These are phyloP conservation scores for Metridium senile DNA, from an alignment of 92 coral and sea anemone species.

Conservation along the genomic window DNA sequence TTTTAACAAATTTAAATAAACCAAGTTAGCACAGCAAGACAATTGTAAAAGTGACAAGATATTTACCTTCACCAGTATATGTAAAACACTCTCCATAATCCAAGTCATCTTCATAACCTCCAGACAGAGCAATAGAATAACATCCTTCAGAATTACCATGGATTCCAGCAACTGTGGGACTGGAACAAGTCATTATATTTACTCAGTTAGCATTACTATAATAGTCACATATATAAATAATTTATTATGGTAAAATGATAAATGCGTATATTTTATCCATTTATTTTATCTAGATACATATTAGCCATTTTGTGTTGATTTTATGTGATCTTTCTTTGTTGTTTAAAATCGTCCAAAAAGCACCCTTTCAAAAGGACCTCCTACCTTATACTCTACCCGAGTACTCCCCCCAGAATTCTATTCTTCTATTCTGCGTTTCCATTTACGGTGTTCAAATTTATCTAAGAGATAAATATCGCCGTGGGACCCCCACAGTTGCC, in stretches of 20 bases:
- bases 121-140: slow-evolving; percentile 90
- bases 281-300: neutral
- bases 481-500: no score
- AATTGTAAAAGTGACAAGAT: neutral
- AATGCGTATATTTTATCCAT: neutral
- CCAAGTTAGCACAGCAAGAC: no score
- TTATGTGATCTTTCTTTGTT: no score
- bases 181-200: no score
- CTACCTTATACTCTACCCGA: no score
- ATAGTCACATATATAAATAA: neutral
- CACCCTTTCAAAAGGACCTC: neutral
- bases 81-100: slow-evolving; percentile 94
- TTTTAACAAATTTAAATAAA: no score
- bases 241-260: no score
- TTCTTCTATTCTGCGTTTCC: no score
- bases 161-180: slow-evolving; percentile 97
- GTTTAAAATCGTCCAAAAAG: neutral
- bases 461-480: no score
- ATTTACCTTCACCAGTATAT: slow-evolving; percentile 94
- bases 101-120: slow-evolving; percentile 95
- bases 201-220: neutral
- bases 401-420: no score
- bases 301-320: no score
- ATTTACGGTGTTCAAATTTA: no score
- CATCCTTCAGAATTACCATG: slow-evolving; percentile 89